Base-by-base conservation (phyloP, 2,113 vertebrate genomes). In the Oncorhynchus kisutch region DNA sequence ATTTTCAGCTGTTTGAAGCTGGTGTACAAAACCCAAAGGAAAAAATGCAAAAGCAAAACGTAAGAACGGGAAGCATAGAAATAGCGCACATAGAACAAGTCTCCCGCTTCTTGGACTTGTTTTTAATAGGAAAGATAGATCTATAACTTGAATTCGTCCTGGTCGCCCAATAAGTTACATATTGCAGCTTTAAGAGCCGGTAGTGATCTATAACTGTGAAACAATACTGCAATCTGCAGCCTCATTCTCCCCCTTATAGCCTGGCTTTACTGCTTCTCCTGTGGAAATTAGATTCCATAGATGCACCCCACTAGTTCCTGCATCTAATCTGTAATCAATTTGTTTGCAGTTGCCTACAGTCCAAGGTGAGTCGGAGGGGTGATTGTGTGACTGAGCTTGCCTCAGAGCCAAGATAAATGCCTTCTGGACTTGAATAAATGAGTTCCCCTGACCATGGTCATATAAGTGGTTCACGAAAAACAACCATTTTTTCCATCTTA, bases 341-440 rank as follows among this genome's bases (percentile, higher is more conserved):
- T 84, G 85, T 86, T 84, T 82, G 68, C 73, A 8, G 51, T 78
- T 54, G 51, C 12, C 12, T 54, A 9, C 59, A n/a, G 59, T 62
- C 18, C 60, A 29, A 72, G 70, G 31, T 12, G 16, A 71, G 81
- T 81, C 82, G 68, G 69, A 77, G 76, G 75, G 67, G 80, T 77
- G 80, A 87, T 80, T 79, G 78, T 83, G 82, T 74, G 45, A 76
- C 73, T 71, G 81, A 81, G 45, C 72, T 82, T 79, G 77, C 76
- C 49, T 78, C 67, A 76, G 54, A 76, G 81, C 67, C 27, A 72
- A 77, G 67, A 85, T 27, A 75, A 89, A 88, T n/a, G 29, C 60
- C 78, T 85, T 76, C 75, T 85, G 70, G 18, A 80, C 22, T 34
- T 76, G n/a, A 89, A 89, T 86, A 88, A 86, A 18, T 67, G 72